Base-by-base conservation (phyloP, 1,140 invertebrate species). In the Drosophila ercepeae region DNA sequence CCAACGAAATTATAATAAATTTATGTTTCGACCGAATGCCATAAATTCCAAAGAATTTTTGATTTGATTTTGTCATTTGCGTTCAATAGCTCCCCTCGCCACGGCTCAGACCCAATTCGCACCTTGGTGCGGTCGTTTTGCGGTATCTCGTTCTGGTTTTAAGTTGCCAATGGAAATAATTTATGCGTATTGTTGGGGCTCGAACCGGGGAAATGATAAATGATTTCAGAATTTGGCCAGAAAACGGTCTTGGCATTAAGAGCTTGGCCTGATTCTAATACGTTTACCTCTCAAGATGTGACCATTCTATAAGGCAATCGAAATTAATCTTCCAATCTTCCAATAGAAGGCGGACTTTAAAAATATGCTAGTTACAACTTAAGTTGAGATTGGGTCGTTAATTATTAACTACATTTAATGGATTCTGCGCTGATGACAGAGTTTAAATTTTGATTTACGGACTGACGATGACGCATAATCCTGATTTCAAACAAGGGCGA, bases 1-100 rank as follows among this genome's bases (percentile, higher is more conserved):
- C 69, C 55, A 86, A 79, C 60, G 75, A 81, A 86, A 86, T 88
- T 86, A 77, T 74, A 74, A 86, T 86, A 81, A 84, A 88, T 88
- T 86, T 77, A 76, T 88, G 73, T 57, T 39, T 49, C 39, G 55
- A 29, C 44, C 54, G 55, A 73, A 53, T 36, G 46, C 58, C 60
- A 79, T 79, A 70, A 73, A 86, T 86, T 86, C 45, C 54, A 53
- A 32, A 34, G 42, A 27, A 82, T 88, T 88, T 86, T 82, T 86
- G 82, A 86, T 86, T 88, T 82, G 82, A 86, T 82, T 86, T 82
- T 64, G 77, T 61, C 82, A 75, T 81, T 86, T 75, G 75, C 49
- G 60, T 84, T 84, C 70, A 54, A 75, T 71, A 70, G 49, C 49
- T 63, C 32, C 55, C 50, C 46, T 8, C 36, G 11, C 45, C 50